Evolutionary conservation across 2,888 invertebrate species (phyloP).

Genomic region (Iselma pallidipennis): DNA sequence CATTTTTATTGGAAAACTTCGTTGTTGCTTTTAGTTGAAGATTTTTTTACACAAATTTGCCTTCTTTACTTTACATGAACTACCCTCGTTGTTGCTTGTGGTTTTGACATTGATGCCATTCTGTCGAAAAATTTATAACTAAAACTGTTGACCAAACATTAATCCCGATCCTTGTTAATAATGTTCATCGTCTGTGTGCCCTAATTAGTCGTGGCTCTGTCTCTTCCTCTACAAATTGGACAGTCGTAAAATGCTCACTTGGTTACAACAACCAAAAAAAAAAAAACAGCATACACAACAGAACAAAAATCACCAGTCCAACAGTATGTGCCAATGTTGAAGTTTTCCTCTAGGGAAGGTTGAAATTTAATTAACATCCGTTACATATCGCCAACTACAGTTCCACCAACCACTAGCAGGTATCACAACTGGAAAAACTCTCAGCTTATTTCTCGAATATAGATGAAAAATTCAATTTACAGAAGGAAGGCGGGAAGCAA

Average conservation of each 20-base stretch:
- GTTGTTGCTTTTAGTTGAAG: no score
- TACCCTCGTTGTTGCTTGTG: no score
- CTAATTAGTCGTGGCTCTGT: background rate
- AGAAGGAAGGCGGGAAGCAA: background rate
- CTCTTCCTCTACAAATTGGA: background rate
- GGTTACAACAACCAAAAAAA: background rate
- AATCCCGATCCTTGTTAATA: background rate
- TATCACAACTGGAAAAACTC: background rate
- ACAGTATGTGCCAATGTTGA: conserved; percentile 16
- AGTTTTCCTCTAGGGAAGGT: conserved; percentile 28
- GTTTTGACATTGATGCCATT: no score
- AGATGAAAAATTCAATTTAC: background rate
- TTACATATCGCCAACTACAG: conserved; percentile 32
- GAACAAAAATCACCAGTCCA: conserved; percentile 2
- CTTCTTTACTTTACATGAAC: no score
- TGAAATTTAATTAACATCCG: conserved; percentile 41
- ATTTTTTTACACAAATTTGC: no score
- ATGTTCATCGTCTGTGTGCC: background rate
- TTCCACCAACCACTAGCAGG: conserved; percentile 20
- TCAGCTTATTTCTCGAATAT: background rate
- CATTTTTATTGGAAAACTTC: background rate
- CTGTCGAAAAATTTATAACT: background rate
- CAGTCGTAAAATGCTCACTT: background rate
- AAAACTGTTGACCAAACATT: no score
- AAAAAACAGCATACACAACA: no score